Evolutionary conservation across 2,888 invertebrate genomes (phyloP), one percentile per base, ranked within the genome.

Genomic region (Chrysolina haemoptera): DNA sequence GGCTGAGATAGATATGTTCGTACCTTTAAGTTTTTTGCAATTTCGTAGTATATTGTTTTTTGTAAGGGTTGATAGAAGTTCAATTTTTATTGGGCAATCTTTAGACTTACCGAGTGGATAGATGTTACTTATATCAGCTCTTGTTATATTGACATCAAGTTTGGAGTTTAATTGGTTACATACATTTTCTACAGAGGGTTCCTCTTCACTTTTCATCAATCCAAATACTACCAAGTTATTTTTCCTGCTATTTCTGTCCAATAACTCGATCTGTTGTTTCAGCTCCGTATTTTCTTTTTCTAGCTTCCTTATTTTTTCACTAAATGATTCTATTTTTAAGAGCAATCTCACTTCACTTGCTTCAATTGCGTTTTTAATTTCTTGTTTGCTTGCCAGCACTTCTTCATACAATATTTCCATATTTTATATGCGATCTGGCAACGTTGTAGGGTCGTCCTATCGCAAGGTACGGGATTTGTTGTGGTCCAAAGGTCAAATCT

Each of bases 81-180:
- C 62, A 14, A 62, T 62, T 62, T 62, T 35, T 10, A 62, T 35
- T 11, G 35, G 62, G 35, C 62, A 62, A 18, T 62, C n/a, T 3
- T n/a, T 35, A 5, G 35, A 22, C 22, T 62, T 62, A 62, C 27
- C 62, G 1, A 62, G 6, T n/a, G 62, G 62, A 35, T 62, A 62
- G 14, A 40, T 62, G n/a, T 62, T 62, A n/a, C 40, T 62, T 62
- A 62, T 62, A 62, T 62, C 62, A 11, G 62, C 11, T 62, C 35
- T 62, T 14, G 62, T 62, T n/a, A 62, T n/a, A n/a, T 62, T 14
- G 2, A 62, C 3, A 35, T n/a, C 62, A 62, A 62, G 62, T 27
- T 62, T 62, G 2, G 35, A 62, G 35, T 35, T 62, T 35, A 62
- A 11, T 35, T 62, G 62, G 5, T 27, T 27, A 5, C 27, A 27